Base-by-base conservation (phyloP, 2,888 invertebrate genomes). In the Ectobius pallidus region DNA sequence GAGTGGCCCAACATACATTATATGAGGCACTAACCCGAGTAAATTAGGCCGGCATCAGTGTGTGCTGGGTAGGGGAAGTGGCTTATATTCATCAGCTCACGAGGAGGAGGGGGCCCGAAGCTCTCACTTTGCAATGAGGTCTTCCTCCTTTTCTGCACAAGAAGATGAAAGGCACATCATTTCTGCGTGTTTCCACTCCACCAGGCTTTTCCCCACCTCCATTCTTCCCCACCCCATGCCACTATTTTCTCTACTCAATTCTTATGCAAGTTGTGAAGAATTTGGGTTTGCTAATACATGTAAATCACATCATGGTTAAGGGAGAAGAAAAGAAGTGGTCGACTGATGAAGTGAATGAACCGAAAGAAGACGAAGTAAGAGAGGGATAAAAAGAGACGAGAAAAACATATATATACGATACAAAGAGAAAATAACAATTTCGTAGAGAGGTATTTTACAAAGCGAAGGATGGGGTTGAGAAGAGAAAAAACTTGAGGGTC, bases 271-370 rank as follows among this genome's bases (percentile, higher is more conserved):
- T 58, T 55, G 65, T 68, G 72, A 44, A 72, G 61, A 72, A 42
- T 72, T 61, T 68, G 68, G 58, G 42, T 49, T 42, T 67, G 74
- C 69, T 74, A 72, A 72, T 74, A 74, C 74, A 74, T 74, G 74
- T 72, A 74, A 74, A 74, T 74, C 71, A 72, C 71, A 72, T 72
- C 71, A 74, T 44, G 71, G 69, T 39, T 71, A n/a, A n/a, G 69
- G 67, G 63, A 63, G 65, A 73, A 73, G 70, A 70, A 73, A 55
- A 58, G 70, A 44, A 44, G 34, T 61, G 70, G 58, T 63, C 71
- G 62, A 63, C 34, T 71, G 71, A 71, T 62, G 69, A 74, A 72
- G 74, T 62, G 71, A 74, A 71, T 69, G 69, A 71, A 69, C 71
- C 44, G 71, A 70, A 44, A 44, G 44, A 62, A 71, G 49, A 30